Base-by-base conservation (phyloP, 1,140 invertebrate species). In the Sitodiplosis mosellana region DNA sequence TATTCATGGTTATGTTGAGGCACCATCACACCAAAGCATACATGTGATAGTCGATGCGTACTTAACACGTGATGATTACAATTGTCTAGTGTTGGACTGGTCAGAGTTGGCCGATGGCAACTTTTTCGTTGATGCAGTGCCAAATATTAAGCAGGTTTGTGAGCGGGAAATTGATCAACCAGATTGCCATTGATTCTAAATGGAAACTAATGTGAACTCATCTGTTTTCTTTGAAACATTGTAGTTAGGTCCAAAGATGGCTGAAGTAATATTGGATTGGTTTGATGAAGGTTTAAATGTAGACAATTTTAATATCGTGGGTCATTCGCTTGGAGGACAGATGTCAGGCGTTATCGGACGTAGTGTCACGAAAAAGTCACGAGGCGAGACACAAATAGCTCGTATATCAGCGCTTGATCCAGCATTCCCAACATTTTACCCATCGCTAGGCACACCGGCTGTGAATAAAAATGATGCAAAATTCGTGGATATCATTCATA, bases 241-340 rank as follows among this genome's bases (percentile, higher is more conserved):
- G 19, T 18, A 66, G 49, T 46, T 66, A 47, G 64, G 53, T 1
- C 54, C 55, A 3, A 55, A 58, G 14, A 18, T 65, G 33, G 64
- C 60, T 12, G 56, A 57, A 41, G 48, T 60, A 0, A 51, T 71
- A 1, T 45, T 61, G 1, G 33, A 57, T 40, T 53, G 69, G 49
- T 62, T 67, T 49, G 56, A 59, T 22, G 18, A 45, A n/a, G 67
- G 66, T 2, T 44, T 67, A 20, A 54, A 69, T 15, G 45, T 59
- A 21, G 52, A 67, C 0, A 63, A 60, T 14, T 63, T 79, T n/a
- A 82, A 87, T 56, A 57, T 86, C 4, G 70, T 87, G 33, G 82
- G 79, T 0, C 82, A 84, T 58, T 84, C 81, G 5, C 61, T 87
- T 34, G 83, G 83, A 1, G 78, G 77, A 5, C 82, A 87, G 48